Conservation (phyloP, 2,113 vertebrate species). For the Lycocorax pyrrhopterus region DNA sequence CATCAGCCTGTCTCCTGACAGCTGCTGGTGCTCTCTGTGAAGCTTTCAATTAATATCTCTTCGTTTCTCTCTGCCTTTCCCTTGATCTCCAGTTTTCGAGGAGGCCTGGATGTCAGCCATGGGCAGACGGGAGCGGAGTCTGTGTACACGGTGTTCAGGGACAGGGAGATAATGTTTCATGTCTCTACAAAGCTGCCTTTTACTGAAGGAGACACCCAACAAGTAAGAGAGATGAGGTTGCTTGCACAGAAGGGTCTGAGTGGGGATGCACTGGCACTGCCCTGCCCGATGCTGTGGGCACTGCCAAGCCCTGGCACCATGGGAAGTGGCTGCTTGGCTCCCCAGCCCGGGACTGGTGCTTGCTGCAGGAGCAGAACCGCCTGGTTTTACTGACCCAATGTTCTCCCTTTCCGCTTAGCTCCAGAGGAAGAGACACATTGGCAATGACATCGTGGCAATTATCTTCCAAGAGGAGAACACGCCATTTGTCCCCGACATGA, state of each 20-base stretch:
- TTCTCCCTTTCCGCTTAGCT: constrained; percentile 69
- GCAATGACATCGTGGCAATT: constrained; percentile 92
- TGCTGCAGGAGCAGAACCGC: rapidly evolving
- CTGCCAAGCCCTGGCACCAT: neutral
- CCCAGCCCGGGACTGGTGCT: rapidly evolving
- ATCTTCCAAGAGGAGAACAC: constrained; percentile 95
- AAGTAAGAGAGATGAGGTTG: constrained; percentile 71
- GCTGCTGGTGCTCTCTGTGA: neutral
- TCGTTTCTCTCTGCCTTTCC: neutral
- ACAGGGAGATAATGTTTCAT: constrained; percentile 95
- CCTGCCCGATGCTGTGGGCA: neutral
- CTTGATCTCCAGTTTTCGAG: constrained; percentile 81
- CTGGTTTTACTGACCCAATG: neutral
- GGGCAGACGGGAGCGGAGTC: constrained; percentile 92
- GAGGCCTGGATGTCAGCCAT: constrained; percentile 90
- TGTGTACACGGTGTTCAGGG: constrained; percentile 87
- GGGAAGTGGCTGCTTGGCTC: neutral
- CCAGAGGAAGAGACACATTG: constrained; percentile 94
- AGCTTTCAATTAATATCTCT: neutral
- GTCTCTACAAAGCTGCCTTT: constrained; percentile 95
- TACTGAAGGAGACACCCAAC: constrained; percentile 89
- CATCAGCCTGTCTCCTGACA: neutral
- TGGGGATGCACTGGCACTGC: rapidly evolving
- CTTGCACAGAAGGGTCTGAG: neutral
- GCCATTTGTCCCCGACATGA: constrained; percentile 94